A percentile compares a stretch with the other conserved stretches of the same genome.
phyloP scores from a whole-genome alignment of 2,888 invertebrate genomes.

The Archips crataeganus region DNA sequence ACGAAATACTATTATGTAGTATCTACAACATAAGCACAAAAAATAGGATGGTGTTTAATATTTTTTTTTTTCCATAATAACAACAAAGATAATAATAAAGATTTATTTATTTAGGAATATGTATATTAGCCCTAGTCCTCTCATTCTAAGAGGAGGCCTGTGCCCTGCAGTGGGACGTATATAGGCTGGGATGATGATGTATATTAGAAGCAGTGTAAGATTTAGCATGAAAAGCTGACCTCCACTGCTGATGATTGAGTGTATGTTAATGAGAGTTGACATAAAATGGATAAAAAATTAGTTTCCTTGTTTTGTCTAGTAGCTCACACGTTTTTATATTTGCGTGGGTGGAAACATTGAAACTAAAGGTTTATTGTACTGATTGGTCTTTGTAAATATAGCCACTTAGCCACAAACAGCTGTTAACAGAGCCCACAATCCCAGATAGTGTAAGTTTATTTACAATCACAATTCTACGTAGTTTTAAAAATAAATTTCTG shows the following conservation, averaged over 20 bases:
- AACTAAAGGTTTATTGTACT: slow-evolving; percentile 12
- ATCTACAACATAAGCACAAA: too few species aligned
- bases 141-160: too few species aligned
- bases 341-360: not conserved
- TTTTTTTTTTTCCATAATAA: too few species aligned
- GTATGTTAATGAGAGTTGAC: not conserved
- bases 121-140: too few species aligned
- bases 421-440: slow-evolving; percentile 4
- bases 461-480: slow-evolving; percentile 23
- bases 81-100: too few species aligned
- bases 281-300: not conserved
- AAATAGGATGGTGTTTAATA: too few species aligned
- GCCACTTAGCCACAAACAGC: slow-evolving; percentile 4
- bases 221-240: not conserved
- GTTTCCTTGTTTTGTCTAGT: slow-evolving; percentile 1
- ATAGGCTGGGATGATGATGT: too few species aligned
- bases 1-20: too few species aligned
- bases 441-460: slow-evolving; percentile 31
- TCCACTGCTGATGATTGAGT: not conserved
- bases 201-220: not conserved
- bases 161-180: too few species aligned
- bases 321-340: not conserved
- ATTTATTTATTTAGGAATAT: too few species aligned
- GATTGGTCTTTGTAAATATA: slow-evolving; percentile 22
- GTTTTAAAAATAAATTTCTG: slow-evolving; percentile 28